Base-by-base conservation (phyloP, 2,888 invertebrate genomes). In the Ommatoiulus sabulosus region DNA sequence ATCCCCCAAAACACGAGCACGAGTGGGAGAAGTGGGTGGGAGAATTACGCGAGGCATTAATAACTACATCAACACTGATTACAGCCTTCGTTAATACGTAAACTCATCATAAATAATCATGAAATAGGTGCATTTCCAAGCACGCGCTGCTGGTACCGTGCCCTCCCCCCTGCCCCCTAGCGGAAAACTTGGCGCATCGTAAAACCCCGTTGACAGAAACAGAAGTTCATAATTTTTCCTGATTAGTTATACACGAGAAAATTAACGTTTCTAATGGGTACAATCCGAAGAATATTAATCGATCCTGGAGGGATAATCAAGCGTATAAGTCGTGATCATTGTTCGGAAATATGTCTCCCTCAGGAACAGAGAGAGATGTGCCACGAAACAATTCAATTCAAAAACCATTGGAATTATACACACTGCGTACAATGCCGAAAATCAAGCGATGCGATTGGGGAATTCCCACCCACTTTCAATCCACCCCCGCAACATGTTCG, bases 1-100 rank as follows among this genome's bases (percentile, higher is more conserved):
- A 35, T 17, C 57, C 63, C 63, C 63, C 63, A 0, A 7, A 12
- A 12, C 17, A 63, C n/a, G 17, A n/a, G n/a, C 6, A 35, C 35
- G 35, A 35, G 17, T 63, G 63, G 63, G n/a, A n/a, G 63, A n/a
- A 20, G 20, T 7, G 63, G 63, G 63, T n/a, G 63, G 63, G n/a
- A 6, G 63, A 63, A 63, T 6, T 63, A 63, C 63, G n/a, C 63
- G 17, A 63, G 63, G 63, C 63, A 63, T 63, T 63, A 63, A 63
- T 63, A 63, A 63, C 63, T 63, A n/a, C 63, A 63, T 63, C 63
- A 63, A 63, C 63, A 63, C 63, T 63, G 63, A 63, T 63, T 63
- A 63, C 63, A 63, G 63, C 20, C 63, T 63, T 63, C 63, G 63
- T 63, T 63, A 63, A 63, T 63, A 63, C n/a, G 63, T 63, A 63